Percentiles rank a stretch among this genome's conserved stretches.
phyloP scores from a whole-genome alignment of 92 coral and sea anemone species.

The Zoanthus solanderi region DNA sequence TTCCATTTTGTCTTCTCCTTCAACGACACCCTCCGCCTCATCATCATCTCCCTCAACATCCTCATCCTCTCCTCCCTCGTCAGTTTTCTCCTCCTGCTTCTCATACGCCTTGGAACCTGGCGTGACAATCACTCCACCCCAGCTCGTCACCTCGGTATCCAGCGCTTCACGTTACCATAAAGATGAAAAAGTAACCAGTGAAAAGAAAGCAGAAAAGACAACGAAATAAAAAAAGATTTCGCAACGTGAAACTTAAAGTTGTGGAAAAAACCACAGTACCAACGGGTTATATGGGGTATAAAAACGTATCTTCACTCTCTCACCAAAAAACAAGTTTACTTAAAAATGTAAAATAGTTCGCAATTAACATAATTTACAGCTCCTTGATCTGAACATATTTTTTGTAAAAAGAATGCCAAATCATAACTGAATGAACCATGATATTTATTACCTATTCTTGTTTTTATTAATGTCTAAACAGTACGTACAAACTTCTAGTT shows the following conservation, averaged over 20 bases:
- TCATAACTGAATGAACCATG: too few relatives aligned
- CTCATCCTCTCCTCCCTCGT: slow-evolving; percentile 91
- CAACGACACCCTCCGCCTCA: slow-evolving; percentile 58
- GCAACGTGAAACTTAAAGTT: background rate
- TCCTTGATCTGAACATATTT: too few relatives aligned
- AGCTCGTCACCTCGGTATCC: slow-evolving; percentile 92
- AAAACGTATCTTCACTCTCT: too few relatives aligned
- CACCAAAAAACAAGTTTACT: too few relatives aligned
- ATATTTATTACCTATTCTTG: too few relatives aligned
- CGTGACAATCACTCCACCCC: slow-evolving; percentile 99
- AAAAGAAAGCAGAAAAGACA: background rate
- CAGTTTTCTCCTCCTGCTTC: slow-evolving; percentile 89
- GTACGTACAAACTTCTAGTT: too few relatives aligned
- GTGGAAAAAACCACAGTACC: too few relatives aligned
- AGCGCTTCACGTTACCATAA: slow-evolving; percentile 62
- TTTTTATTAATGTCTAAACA: too few relatives aligned
- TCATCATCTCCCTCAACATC: slow-evolving; percentile 72
- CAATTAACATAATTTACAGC: too few relatives aligned
- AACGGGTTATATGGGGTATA: too few relatives aligned
- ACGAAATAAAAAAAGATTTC: background rate
- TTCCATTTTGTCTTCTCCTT: slow-evolving; percentile 87
- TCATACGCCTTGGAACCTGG: slow-evolving; percentile 95
- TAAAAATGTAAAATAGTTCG: too few relatives aligned
- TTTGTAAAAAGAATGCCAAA: too few relatives aligned
- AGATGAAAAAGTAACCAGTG: background rate